Evolutionary conservation across 1,140 invertebrate genomes (phyloP).

Genomic region (Babylonia areolata): DNA sequence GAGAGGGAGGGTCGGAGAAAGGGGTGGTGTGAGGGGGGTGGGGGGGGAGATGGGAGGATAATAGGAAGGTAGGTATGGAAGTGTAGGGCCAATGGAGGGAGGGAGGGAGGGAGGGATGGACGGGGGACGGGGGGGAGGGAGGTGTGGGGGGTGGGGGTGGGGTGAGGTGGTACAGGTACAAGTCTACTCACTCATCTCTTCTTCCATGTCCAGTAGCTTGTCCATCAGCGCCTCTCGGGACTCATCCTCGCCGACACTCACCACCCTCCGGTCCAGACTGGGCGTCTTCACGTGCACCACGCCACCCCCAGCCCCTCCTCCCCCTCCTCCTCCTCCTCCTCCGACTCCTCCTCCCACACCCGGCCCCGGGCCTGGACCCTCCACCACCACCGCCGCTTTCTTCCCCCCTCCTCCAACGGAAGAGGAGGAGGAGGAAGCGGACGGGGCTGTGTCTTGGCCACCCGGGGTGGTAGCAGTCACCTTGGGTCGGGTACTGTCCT

Average conservation of each 20-base stretch:
- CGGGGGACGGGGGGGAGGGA: no score
- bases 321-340: not conserved
- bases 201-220: slow-evolving; percentile 69
- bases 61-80: no score
- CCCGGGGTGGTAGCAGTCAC: no score
- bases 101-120: no score
- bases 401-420: not conserved
- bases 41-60: no score
- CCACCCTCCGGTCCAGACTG: not conserved
- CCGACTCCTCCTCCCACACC: not conserved
- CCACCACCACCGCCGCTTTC: not conserved
- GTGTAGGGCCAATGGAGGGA: no score
- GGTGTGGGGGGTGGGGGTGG: no score
- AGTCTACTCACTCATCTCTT: slow-evolving; percentile 70
- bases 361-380: not conserved
- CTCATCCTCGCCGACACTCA: slow-evolving; percentile 12
- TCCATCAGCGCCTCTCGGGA: slow-evolving; percentile 51
- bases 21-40: no score
- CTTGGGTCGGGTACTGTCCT: not conserved
- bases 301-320: not conserved
- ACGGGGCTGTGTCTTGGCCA: no score
- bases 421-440: not conserved
- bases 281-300: not conserved
- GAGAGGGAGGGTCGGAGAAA: no score
- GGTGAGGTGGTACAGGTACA: no score